A percentile compares a stretch with the other conserved stretches of the same genome.
Evolutionary conservation across 2,113 vertebrate genomes (phyloP).

Genomic region (Microcebus ravelobensis): DNA sequence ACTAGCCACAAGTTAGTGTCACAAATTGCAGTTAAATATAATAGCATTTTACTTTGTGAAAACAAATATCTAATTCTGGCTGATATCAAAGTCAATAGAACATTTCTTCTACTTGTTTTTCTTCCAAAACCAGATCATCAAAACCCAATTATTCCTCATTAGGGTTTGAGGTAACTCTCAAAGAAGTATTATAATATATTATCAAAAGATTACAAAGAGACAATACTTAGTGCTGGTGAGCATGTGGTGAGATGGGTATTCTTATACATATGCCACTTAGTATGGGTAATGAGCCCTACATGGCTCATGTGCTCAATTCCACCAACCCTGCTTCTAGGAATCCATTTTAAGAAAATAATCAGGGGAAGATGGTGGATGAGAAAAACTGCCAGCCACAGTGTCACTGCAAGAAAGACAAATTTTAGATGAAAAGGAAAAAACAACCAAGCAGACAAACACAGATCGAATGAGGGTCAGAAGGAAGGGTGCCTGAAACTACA

Average conservation of each 20-base stretch:
- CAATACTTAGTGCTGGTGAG: neutral
- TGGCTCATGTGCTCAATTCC: neutral
- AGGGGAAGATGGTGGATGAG: neutral
- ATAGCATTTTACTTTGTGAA: neutral
- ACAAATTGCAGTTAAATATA: neutral
- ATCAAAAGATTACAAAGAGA: neutral
- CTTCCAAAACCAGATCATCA: neutral
- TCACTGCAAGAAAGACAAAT: no score
- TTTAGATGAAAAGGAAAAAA: no score
- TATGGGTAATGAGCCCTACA: neutral
- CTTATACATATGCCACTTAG: neutral
- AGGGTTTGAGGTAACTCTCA: neutral
- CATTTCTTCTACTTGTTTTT: neutral
- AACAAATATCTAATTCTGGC: neutral
- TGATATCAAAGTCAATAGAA: neutral
- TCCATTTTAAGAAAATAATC: conserved; percentile 6
- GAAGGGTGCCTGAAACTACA: no score
- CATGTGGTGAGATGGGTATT: neutral
- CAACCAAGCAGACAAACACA: no score
- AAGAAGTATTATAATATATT: neutral
- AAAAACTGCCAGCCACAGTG: no score
- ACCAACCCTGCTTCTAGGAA: neutral
- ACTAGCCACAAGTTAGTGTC: neutral
- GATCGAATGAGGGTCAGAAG: no score
- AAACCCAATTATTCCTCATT: neutral